Conservation (phyloP, 1,140 invertebrate genomes). For the Leptonema lineaticorne region DNA sequence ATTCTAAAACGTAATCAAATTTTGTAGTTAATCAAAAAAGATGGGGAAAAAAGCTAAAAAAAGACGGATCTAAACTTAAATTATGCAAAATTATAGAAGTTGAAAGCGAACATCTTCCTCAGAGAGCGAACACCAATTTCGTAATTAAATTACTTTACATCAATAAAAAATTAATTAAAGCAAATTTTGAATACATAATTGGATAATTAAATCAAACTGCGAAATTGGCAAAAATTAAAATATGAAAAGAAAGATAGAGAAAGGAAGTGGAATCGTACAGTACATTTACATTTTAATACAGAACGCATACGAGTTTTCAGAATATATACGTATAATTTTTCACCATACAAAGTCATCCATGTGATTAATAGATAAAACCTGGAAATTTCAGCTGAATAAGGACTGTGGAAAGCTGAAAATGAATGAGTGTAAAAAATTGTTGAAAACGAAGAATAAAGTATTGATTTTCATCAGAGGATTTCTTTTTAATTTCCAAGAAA, state of each 20-base stretch:
- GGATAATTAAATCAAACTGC: background rate
- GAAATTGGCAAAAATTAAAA: too few relatives aligned
- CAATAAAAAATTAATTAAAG: slow-evolving; percentile 8
- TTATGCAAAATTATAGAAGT: slow-evolving; percentile 13
- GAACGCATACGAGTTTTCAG: too few relatives aligned
- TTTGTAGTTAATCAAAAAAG: background rate
- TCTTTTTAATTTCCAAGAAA: background rate
- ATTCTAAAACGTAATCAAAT: too few relatives aligned
- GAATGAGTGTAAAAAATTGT: slow-evolving; percentile 12
- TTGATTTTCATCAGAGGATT: background rate
- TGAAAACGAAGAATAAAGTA: slow-evolving; percentile 20
- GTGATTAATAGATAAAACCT: slow-evolving; percentile 26
- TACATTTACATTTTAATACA: too few relatives aligned
- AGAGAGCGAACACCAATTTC: background rate
- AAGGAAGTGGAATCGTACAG: too few relatives aligned
- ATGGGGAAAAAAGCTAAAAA: background rate
- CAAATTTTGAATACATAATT: background rate
- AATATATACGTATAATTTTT: too few relatives aligned
- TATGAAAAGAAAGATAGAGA: too few relatives aligned
- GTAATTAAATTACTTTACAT: background rate
- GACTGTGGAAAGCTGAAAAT: slow-evolving; percentile 7
- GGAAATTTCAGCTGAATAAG: background rate
- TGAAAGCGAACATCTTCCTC: background rate
- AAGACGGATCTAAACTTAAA: background rate
- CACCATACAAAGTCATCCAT: slow-evolving; percentile 14